These are phyloP conservation scores for Podargus strigoides DNA, from an alignment of 2,797 vertebrate species.

Conservation along the genomic window DNA sequence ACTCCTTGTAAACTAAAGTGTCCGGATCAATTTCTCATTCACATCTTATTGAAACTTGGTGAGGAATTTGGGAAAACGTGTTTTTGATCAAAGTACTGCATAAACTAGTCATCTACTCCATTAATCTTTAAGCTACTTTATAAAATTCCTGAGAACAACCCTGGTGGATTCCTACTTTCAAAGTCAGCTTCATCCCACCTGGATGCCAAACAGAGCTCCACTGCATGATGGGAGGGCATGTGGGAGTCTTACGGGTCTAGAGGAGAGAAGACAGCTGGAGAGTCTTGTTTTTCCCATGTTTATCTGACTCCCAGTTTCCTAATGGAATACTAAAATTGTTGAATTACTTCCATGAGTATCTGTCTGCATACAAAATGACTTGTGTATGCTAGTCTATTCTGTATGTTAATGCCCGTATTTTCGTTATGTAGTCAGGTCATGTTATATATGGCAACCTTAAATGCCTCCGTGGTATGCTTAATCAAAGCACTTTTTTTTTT, in stretches of 20 bases:
- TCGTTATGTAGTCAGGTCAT: not conserved
- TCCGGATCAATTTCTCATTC: constrained; percentile 1
- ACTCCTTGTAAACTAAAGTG: constrained; percentile 12
- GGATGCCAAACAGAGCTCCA: not conserved
- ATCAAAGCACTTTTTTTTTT: not conserved
- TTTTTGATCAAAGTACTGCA: not conserved
- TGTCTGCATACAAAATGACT: not conserved
- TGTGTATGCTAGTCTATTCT: not conserved
- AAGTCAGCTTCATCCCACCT: not conserved
- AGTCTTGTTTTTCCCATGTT: not conserved
- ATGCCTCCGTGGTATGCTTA: not conserved
- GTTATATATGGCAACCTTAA: not conserved
- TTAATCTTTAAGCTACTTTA: not conserved
- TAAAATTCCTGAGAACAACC: not conserved
- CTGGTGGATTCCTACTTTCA: not conserved
- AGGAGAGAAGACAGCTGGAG: not conserved
- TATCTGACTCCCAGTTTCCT: not conserved
- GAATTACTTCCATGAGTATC: not conserved
- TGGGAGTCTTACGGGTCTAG: accelerated
- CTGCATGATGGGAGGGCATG: accelerated
- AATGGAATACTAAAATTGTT: not conserved
- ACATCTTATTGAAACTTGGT: not conserved
- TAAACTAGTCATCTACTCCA: not conserved
- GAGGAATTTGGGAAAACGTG: not conserved
- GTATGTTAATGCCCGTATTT: not conserved